phyloP scores from a whole-genome alignment of 2,888 invertebrate species.

The Stenoptilia bipunctidactyla region DNA sequence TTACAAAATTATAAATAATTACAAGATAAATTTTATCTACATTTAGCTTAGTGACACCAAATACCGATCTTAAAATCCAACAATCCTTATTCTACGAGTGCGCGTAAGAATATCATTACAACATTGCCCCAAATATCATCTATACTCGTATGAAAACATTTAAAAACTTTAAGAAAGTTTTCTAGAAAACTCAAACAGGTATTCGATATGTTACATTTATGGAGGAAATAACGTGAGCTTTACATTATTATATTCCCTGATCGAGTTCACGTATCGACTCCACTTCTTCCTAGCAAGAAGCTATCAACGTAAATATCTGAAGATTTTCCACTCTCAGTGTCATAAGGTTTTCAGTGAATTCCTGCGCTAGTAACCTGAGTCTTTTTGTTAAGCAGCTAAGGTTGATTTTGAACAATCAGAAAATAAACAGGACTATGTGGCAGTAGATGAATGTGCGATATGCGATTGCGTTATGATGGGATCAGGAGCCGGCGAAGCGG shows the following conservation, averaged over 20 bases:
- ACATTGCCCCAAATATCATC: too few species aligned
- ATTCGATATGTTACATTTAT: slow-evolving; percentile 28
- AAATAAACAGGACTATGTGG: slow-evolving; percentile 22
- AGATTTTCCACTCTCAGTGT: slow-evolving; percentile 31
- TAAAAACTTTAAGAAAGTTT: slow-evolving; percentile 4
- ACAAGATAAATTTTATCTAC: too few species aligned
- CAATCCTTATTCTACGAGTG: too few species aligned
- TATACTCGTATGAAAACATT: too few species aligned
- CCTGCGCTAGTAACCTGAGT: background rate
- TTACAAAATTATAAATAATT: too few species aligned
- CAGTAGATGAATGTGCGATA: slow-evolving; percentile 24
- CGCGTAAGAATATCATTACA: too few species aligned
- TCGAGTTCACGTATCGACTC: slow-evolving; percentile 61
- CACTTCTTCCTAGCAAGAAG: slow-evolving; percentile 52
- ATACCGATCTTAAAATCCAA: too few species aligned
- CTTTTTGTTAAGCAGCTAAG: slow-evolving; percentile 18
- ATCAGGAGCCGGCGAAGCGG: slow-evolving; percentile 61
- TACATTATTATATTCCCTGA: slow-evolving; percentile 51
- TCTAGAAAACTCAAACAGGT: slow-evolving; percentile 1
- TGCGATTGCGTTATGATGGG: slow-evolving; percentile 69
- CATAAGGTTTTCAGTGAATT: slow-evolving; percentile 26
- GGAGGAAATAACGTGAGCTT: slow-evolving; percentile 41
- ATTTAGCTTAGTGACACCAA: too few species aligned
- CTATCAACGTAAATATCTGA: slow-evolving; percentile 67
- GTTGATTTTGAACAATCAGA: slow-evolving; percentile 20